Base-by-base conservation (phyloP, 2,888 invertebrate genomes). In the Netelia fuscicornis region DNA sequence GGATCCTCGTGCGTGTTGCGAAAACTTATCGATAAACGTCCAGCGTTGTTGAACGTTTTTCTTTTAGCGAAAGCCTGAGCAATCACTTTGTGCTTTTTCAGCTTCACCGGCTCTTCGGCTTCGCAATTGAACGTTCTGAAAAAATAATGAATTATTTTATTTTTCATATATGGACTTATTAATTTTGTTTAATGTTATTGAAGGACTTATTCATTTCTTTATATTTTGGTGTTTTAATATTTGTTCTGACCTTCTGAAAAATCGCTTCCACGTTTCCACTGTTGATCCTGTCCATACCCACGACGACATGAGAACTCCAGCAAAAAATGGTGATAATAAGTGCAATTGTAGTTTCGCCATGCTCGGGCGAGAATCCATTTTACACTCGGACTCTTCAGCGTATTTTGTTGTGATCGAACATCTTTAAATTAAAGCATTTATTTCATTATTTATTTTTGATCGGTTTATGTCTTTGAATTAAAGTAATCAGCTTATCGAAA, bases 271-370 rank as follows among this genome's bases (percentile, higher is more conserved):
- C 13, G 97, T 96, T 88, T 97, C 96, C 6, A 97, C 93, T 5
- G 98, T 97, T 56, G 98, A 97, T 25, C 96, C 96, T 8, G 98
- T 98, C 98, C 98, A 99, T 44, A 98, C 97, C 98, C 98, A 99
- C 0, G 98, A 97, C 2, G 98, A 98, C 97, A 98, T 98, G 42
- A 97, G 95, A 85, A 98, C 96, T 60, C 98, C 98, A 56, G 97
- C 96, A 87, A 97, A 97, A 94, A 98, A 98, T 86, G 97, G 95
- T 77, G 97, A 96, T 84, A 98, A 94, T 89, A 98, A 94, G 90
- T 98, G 97, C 86, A 98, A 93, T 93, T 98, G 97, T 68, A 98
- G 94, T 93, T 98, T 96, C 0, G 97, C 96, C 80, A 98, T 96
- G 89, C 97, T 98, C 0, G 98, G 98, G 2, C 97, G 95, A 67